Conservation (phyloP, 2,797 vertebrate genomes). For the Pelodytes ibericus region DNA sequence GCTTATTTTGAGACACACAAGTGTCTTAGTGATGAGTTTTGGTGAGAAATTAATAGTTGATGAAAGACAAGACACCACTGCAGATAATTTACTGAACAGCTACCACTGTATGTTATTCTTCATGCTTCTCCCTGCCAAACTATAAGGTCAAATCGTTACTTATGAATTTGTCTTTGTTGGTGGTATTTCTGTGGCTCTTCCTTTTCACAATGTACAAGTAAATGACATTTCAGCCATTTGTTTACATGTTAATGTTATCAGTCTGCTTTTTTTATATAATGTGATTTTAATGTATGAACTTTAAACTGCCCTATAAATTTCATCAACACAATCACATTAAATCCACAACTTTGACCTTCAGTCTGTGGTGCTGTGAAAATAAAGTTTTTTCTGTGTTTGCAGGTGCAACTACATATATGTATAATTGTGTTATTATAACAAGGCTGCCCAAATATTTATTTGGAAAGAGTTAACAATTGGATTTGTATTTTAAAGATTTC, state of each 20-base stretch:
- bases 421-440: too few relatives aligned
- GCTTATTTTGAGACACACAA: slow-evolving; percentile 28
- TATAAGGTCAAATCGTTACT: slow-evolving; percentile 48
- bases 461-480: too few relatives aligned
- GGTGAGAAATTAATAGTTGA: slow-evolving; percentile 47
- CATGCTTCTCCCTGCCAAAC: slow-evolving; percentile 30
- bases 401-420: too few relatives aligned
- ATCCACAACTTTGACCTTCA: slow-evolving; percentile 38
- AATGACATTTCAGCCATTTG: slow-evolving; percentile 35
- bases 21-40: slow-evolving; percentile 36
- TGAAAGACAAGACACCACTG: slow-evolving; percentile 39
- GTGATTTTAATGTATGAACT: slow-evolving; percentile 28
- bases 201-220: slow-evolving; percentile 31
- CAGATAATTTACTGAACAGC: slow-evolving; percentile 23
- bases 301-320: slow-evolving; percentile 31
- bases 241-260: not conserved
- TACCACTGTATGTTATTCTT: slow-evolving; percentile 38
- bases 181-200: slow-evolving; percentile 42
- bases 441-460: too few relatives aligned
- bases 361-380: slow-evolving; percentile 4
- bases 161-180: slow-evolving; percentile 52
- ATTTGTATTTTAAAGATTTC: too few relatives aligned
- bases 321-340: slow-evolving; percentile 35
- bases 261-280: slow-evolving; percentile 11
- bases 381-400: not conserved